A percentile compares a stretch with the other conserved stretches of the same genome.
Conservation (phyloP, 2,888 invertebrate genomes). For the Masnerella sp. region DNA sequence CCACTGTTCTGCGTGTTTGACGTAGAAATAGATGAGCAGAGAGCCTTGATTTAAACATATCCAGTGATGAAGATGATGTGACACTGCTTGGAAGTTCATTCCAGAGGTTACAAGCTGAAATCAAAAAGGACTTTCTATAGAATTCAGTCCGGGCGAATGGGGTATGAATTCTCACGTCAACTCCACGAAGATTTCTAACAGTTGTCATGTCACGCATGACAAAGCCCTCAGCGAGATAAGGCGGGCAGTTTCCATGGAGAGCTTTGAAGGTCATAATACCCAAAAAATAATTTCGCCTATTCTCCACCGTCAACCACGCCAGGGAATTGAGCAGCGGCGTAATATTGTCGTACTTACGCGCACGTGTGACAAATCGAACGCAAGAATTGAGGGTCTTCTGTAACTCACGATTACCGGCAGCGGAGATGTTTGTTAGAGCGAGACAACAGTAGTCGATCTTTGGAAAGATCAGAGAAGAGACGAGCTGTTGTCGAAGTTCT, state of each 20-base stretch:
- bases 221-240: background rate
- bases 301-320: background rate
- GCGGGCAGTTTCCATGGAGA: background rate
- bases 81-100: too few species aligned
- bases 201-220: too few species aligned
- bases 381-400: constrained; percentile 1
- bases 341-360: background rate
- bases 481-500: background rate
- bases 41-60: too few species aligned
- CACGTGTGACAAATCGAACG: background rate
- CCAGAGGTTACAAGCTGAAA: too few species aligned
- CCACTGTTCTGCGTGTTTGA: too few species aligned
- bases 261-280: background rate
- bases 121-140: too few species aligned
- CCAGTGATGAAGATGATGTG: too few species aligned
- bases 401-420: background rate
- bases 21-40: too few species aligned
- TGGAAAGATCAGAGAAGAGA: background rate
- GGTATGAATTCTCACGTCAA: too few species aligned
- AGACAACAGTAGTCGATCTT: background rate
- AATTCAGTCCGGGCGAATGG: too few species aligned
- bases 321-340: background rate
- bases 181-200: too few species aligned
- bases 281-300: background rate
- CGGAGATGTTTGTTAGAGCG: background rate